Percentiles rank a stretch among this genome's conserved stretches.
These are phyloP conservation scores for Camponotus fellah DNA, from an alignment of 2,888 invertebrate genomes.

Conservation along the genomic window DNA sequence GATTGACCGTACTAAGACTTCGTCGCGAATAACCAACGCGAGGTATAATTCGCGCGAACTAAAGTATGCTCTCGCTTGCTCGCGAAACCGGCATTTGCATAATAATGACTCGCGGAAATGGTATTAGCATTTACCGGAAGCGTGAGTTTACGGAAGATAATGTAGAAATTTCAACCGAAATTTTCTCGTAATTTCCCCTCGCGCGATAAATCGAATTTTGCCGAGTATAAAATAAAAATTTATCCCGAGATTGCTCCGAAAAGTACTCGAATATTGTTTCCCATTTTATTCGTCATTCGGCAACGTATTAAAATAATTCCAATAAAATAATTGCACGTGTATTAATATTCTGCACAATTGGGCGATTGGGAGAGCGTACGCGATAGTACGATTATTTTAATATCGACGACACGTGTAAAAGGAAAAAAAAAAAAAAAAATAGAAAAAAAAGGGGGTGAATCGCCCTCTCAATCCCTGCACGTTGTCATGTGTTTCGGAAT, in stretches of 20 bases:
- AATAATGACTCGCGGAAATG: constrained; percentile 46
- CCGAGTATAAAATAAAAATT: not conserved
- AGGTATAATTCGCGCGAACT: constrained; percentile 7
- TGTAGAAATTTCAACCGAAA: constrained; percentile 26
- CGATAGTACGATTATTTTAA: not conserved
- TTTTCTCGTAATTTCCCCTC: not conserved
- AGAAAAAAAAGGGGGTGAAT: not conserved
- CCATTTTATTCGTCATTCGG: not conserved
- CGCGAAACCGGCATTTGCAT: constrained; percentile 43
- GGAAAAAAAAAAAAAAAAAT: too few relatives aligned
- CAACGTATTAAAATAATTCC: not conserved
- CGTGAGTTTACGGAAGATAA: constrained; percentile 38
- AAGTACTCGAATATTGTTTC: not conserved
- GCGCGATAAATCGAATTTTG: constrained; percentile 1
- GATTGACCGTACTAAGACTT: constrained; percentile 10
- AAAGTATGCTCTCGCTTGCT: constrained; percentile 19
- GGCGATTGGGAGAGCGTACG: not conserved
- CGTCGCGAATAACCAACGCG: constrained; percentile 12
- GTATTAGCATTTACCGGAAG: constrained; percentile 47
- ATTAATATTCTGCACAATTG: too few relatives aligned
- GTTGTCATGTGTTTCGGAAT: constrained; percentile 14
- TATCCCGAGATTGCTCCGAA: not conserved
- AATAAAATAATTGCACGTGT: too few relatives aligned
- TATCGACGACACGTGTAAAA: constrained; percentile 7
- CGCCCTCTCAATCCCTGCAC: not conserved